phyloP scores from a whole-genome alignment of 2,113 vertebrate genomes.

The Aptenodytes forsteri region DNA sequence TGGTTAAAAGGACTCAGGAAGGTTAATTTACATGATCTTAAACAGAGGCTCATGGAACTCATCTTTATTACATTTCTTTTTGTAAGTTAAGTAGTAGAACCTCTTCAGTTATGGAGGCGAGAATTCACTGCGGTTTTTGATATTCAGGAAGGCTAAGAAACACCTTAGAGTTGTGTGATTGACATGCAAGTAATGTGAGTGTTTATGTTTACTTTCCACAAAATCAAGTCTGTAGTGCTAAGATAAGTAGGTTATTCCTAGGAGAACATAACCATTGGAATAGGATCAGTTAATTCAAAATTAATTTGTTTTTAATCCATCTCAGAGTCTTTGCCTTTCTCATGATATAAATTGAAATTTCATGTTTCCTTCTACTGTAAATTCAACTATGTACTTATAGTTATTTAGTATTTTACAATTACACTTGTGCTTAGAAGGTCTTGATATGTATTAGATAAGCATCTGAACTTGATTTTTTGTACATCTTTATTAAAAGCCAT shows the following conservation, averaged over 20 bases:
- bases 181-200: background rate
- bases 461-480: background rate
- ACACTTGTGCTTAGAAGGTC: background rate
- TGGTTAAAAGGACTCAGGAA: background rate
- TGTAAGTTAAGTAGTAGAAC: background rate
- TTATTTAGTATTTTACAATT: background rate
- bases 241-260: background rate
- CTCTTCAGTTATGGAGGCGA: background rate
- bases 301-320: background rate
- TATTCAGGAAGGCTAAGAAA: background rate
- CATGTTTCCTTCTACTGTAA: background rate
- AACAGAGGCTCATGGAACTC: background rate
- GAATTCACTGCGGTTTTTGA: background rate
- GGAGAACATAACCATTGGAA: background rate
- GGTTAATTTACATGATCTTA: background rate
- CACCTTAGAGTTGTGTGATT: background rate
- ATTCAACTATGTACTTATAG: background rate
- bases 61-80: background rate
- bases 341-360: background rate
- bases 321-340: background rate
- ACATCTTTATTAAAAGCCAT: background rate
- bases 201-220: background rate
- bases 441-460: background rate
- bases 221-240: background rate
- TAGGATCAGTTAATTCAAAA: background rate